Evolutionary conservation across 2,888 invertebrate species (phyloP).

Genomic region (Drosophila borealis): DNA sequence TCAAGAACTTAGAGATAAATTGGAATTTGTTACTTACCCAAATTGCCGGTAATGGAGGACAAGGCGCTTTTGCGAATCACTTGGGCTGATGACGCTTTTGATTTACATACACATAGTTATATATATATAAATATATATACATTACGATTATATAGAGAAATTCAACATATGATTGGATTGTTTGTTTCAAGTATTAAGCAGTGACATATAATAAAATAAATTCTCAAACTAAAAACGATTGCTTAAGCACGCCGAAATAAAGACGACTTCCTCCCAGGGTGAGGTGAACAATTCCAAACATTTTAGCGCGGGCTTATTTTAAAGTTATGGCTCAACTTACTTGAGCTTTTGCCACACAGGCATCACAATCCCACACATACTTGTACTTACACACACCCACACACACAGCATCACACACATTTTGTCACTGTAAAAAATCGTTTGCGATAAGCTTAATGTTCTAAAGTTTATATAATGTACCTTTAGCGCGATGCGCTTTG

Average conservation of each 20-base stretch:
- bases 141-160: constrained; percentile 66
- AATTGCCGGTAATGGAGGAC: constrained; percentile 94
- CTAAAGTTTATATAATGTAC: constrained; percentile 86
- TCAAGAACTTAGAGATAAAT: constrained; percentile 56
- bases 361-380: constrained; percentile 16
- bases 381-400: constrained; percentile 52
- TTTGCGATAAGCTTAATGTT: constrained; percentile 47
- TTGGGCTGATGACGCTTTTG: constrained; percentile 85
- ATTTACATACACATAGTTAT: constrained; percentile 79
- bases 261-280: constrained; percentile 19
- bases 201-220: constrained; percentile 34
- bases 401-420: constrained; percentile 22
- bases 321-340: constrained; percentile 12
- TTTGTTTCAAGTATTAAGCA: constrained; percentile 54
- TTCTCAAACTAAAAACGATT: constrained; percentile 30
- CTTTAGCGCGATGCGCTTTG: constrained; percentile 92
- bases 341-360: constrained; percentile 1
- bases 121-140: constrained; percentile 79
- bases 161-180: constrained; percentile 68
- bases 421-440: constrained; percentile 54
- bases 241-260: constrained; percentile 9
- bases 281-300: constrained; percentile 25
- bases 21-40: constrained; percentile 91
- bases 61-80: constrained; percentile 93
- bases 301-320: constrained; percentile 7